Evolutionary conservation across 37 sponge, comb jelly and placozoan species (phyloP), one percentile per base, ranked within the genome.

Genomic region (Bolinopsis microptera): DNA sequence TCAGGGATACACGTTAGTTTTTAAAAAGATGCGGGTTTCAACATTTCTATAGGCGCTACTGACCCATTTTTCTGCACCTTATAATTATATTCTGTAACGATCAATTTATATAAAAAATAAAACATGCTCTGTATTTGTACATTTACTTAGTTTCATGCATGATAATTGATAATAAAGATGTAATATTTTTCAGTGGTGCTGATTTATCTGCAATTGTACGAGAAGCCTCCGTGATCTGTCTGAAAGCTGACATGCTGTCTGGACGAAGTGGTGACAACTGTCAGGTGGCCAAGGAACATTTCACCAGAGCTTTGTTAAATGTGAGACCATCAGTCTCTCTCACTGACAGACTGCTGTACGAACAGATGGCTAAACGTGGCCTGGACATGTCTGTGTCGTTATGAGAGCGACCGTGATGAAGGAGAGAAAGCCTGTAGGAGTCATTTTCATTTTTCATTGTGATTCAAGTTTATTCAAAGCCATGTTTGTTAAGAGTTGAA

Each of bases 141-240:
- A n/a, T n/a, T n/a, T n/a, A n/a, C n/a, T n/a, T n/a, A n/a, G n/a
- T n/a, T n/a, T n/a, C n/a, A n/a, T n/a, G n/a, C n/a, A n/a, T n/a
- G n/a, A n/a, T n/a, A n/a, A n/a, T n/a, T n/a, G n/a, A n/a, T n/a
- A n/a, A n/a, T n/a, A n/a, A n/a, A n/a, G n/a, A n/a, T n/a, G n/a
- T n/a, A n/a, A n/a, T n/a, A n/a, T n/a, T n/a, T 61, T 18, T 22
- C 69, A 97, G 98, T 3, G 99, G 99, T 61, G 99, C 99, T n/a
- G 99, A 98, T 48, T 75, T 98, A 75, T 93, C 72, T 93, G 97
- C 97, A 22, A 90, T 98, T 69, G 96, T 98, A 32, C 93, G 96
- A 92, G 99, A 98, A 67, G 97, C 99, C 0, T 94, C 97, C 76
- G 93, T 95, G 3, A 39, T 34, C 61, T 86, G 90, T 86, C 90